Evolutionary conservation across 2,113 vertebrate species (phyloP).

Genomic region (Regulus satrapa): DNA sequence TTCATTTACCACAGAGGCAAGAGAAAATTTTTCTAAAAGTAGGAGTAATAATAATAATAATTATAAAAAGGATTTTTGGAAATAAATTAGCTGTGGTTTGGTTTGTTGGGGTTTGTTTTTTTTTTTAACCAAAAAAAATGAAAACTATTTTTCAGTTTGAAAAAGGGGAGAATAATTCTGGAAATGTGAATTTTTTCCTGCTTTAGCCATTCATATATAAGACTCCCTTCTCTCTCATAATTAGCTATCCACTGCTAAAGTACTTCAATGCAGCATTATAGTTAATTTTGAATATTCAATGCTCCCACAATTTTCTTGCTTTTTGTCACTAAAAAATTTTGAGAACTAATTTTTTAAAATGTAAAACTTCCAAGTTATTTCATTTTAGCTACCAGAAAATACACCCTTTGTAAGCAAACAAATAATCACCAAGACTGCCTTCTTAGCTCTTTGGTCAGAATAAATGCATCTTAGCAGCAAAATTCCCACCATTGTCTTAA

Average conservation of each 20-base stretch:
- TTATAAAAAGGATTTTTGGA: neutral
- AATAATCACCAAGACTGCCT: fast-evolving
- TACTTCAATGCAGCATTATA: neutral
- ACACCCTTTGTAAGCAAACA: neutral
- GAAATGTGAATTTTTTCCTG: neutral
- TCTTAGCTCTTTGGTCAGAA: neutral
- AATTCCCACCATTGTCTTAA: neutral
- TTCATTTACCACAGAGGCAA: neutral
- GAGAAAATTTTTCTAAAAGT: neutral
- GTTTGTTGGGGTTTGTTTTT: neutral
- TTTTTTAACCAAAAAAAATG: neutral
- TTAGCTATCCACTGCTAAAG: neutral
- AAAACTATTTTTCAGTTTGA: neutral
- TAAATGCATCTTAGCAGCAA: neutral
- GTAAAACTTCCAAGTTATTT: neutral
- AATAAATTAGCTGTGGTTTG: neutral
- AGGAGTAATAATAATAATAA: neutral
- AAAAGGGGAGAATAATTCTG: neutral
- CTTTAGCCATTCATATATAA: neutral
- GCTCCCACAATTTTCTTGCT: neutral
- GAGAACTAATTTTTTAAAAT: neutral
- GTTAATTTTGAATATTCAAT: neutral
- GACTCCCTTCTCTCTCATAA: neutral
- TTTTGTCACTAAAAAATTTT: neutral
- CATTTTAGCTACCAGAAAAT: neutral